A percentile compares a stretch with the other conserved stretches of the same genome.
Evolutionary conservation across 2,113 vertebrate genomes (phyloP).

Genomic region (Laticauda colubrina): DNA sequence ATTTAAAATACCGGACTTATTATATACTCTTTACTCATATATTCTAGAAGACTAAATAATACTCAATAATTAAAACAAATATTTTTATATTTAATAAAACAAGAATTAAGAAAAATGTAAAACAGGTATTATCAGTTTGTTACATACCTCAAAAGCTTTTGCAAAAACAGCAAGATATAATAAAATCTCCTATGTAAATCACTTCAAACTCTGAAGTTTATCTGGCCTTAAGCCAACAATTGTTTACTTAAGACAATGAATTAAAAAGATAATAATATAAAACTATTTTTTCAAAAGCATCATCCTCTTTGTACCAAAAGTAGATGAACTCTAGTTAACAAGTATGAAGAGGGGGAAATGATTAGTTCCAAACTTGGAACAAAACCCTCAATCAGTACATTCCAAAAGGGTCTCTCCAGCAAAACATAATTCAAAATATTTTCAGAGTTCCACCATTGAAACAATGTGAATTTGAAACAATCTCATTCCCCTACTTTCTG

Average conservation of each 20-base stretch:
- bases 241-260: background rate
- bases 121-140: conserved; percentile 32
- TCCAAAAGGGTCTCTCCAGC: background rate
- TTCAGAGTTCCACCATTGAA: background rate
- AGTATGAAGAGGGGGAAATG: background rate
- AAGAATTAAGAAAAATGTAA: background rate
- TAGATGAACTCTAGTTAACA: background rate
- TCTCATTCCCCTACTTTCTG: background rate
- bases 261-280: background rate
- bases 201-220: background rate
- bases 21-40: background rate
- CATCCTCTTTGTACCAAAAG: background rate
- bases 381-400: background rate
- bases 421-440: background rate
- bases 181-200: background rate
- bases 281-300: background rate
- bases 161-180: background rate
- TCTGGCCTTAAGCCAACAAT: conserved; percentile 20
- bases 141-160: background rate
- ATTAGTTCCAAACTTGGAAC: background rate
- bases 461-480: background rate
- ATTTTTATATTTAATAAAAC: conserved; percentile 14
- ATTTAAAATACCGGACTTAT: background rate
- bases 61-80: conserved; percentile 49
- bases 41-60: conserved; percentile 49